phyloP scores from a whole-genome alignment of 1,140 invertebrate species.

The Paramacrobiotus metropolitanus region DNA sequence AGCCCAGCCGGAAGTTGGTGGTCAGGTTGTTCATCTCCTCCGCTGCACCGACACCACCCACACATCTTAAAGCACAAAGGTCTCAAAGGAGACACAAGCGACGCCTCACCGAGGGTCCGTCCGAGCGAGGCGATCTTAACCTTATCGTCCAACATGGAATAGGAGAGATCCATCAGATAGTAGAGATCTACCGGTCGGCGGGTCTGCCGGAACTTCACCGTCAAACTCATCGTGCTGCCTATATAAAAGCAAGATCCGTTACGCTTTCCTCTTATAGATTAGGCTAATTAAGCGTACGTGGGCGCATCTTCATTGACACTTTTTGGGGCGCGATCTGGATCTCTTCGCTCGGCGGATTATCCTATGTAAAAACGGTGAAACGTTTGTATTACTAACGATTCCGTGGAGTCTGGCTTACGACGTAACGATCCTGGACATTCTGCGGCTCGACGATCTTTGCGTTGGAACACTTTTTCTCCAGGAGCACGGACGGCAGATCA shows the following conservation, averaged over 20 bases:
- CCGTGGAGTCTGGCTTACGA: too few species aligned
- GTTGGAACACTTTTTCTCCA: background rate
- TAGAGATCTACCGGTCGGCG: constrained; percentile 26
- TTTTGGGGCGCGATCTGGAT: constrained; percentile 60
- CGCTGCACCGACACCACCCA: too few species aligned
- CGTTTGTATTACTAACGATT: too few species aligned
- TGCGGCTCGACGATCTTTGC: too few species aligned
- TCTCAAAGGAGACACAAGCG: too few species aligned
- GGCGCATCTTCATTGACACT: constrained; percentile 47
- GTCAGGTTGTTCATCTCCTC: constrained; percentile 26
- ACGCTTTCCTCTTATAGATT: too few species aligned
- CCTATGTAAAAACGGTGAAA: too few species aligned
- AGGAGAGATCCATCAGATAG: constrained; percentile 25
- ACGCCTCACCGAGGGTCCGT: constrained; percentile 18
- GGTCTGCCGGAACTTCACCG: constrained; percentile 22
- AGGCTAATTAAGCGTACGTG: too few species aligned
- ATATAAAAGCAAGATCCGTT: constrained; percentile 12
- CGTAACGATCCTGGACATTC: too few species aligned
- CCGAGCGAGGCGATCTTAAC: constrained; percentile 21
- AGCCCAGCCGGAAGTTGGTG: constrained; percentile 56
- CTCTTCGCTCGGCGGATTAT: constrained; percentile 18
- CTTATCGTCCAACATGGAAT: constrained; percentile 25
- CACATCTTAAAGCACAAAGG: too few species aligned
- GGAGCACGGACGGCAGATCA: too few species aligned
- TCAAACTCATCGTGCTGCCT: constrained; percentile 17